phyloP scores from a whole-genome alignment of 2,113 vertebrate genomes.

The Uria aalge region DNA sequence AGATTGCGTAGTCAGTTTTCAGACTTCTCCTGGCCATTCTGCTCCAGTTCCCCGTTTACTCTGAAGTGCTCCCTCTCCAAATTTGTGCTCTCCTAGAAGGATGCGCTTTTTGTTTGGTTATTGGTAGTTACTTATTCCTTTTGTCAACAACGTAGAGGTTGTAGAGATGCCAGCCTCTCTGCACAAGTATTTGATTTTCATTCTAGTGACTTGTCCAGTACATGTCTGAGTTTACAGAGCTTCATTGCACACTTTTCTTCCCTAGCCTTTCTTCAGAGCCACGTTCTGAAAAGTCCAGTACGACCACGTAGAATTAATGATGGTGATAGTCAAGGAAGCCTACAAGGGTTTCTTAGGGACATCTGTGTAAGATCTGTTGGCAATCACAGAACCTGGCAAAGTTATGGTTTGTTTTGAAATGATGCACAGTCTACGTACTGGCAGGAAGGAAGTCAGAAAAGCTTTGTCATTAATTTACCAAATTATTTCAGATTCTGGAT shows the following conservation, averaged over 20 bases:
- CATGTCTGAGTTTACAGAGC: not conserved
- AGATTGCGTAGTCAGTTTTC: not conserved
- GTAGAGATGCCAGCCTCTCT: not conserved
- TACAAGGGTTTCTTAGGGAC: not conserved
- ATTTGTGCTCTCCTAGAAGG: not conserved
- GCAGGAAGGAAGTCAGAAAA: not conserved
- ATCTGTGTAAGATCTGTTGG: not conserved
- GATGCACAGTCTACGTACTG: too few species aligned
- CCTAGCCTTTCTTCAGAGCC: not conserved
- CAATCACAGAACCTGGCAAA: not conserved
- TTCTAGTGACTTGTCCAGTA: not conserved
- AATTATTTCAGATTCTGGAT: constrained; percentile 84
- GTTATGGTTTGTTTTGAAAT: not conserved
- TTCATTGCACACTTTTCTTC: not conserved
- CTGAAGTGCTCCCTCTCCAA: not conserved
- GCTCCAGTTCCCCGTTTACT: not conserved
- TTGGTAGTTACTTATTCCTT: not conserved
- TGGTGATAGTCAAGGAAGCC: not conserved
- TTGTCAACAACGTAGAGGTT: not conserved
- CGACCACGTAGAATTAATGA: not conserved
- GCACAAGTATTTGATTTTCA: not conserved
- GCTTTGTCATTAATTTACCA: not conserved
- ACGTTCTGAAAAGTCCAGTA: not conserved
- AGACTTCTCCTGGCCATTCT: not conserved
- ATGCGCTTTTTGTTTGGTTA: not conserved